Conservation (phyloP, 2,797 vertebrate genomes). For the Thripadectes ignobilis region DNA sequence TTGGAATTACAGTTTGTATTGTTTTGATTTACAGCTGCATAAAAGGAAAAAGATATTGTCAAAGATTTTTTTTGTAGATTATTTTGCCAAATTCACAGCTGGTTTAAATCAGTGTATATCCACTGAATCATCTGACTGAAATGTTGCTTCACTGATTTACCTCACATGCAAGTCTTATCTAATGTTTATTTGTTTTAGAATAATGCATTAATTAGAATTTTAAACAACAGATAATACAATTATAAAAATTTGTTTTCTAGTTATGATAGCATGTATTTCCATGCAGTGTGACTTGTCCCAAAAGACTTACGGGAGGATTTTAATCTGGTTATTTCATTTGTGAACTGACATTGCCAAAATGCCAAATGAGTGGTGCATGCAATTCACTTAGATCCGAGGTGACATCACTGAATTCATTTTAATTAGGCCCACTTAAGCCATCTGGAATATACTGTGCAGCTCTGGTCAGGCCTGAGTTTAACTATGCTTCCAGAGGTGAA, state of each 20-base stretch:
- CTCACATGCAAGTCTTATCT: not conserved
- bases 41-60: not conserved
- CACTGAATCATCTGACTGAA: not conserved
- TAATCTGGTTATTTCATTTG: slow-evolving; percentile 53
- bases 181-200: slow-evolving; percentile 22
- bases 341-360: slow-evolving; percentile 55
- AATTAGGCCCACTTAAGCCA: slow-evolving; percentile 64
- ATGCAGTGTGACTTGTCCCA: not conserved
- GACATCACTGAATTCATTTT: slow-evolving; percentile 66
- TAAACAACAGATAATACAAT: not conserved
- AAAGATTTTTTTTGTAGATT: not conserved
- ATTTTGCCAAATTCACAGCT: not conserved
- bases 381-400: slow-evolving; percentile 64
- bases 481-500: slow-evolving; percentile 57
- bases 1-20: not conserved
- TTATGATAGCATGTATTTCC: slow-evolving; percentile 4
- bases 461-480: slow-evolving; percentile 49
- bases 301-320: slow-evolving; percentile 26
- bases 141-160: not conserved
- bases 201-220: not conserved
- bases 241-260: not conserved
- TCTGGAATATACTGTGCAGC: slow-evolving; percentile 55
- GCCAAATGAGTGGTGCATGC: slow-evolving; percentile 51
- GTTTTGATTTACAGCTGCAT: not conserved
- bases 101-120: not conserved